Evolutionary conservation across 2,113 vertebrate species (phyloP), one percentile per base, ranked within the genome.

Genomic region (Trinectes maculatus): DNA sequence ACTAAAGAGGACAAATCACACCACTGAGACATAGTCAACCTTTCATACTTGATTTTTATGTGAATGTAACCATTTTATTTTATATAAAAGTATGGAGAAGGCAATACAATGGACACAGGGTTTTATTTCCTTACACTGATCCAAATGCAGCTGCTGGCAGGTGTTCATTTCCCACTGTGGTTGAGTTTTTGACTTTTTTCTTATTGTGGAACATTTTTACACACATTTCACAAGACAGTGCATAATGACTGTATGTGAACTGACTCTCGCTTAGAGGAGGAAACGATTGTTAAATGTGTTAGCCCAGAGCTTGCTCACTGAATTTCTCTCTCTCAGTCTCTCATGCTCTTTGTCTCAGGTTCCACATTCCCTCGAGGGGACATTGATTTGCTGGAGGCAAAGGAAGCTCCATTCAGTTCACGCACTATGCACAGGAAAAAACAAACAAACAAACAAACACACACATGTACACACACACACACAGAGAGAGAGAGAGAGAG

Each of bases 371-470:
- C 85, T 84, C 31, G 21, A 88, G 85, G 81, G 74, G 80, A 87
- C 80, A 89, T 81, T 70, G 84, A 87, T 88, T 85, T 89, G 82
- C 85, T 87, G 44, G 51, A 85, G 85, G 82, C 87, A 64, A 84
- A 79, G 85, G 80, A 74, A 55, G n/a, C n/a, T n/a, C n/a, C n/a
- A n/a, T n/a, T n/a, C n/a, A n/a, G n/a, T n/a, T n/a, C n/a, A n/a
- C n/a, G n/a, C n/a, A n/a, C n/a, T n/a, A n/a, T n/a, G n/a, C n/a
- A n/a, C n/a, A n/a, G n/a, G 42, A 57, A 67, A 59, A 71, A 51
- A 62, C 52, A 66, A 37, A 24, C 24, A 33, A 33, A 6, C 6
- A 33, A 33, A 33, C 29, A 31, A 31, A 22, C 5, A 47, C 48
- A 47, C 5, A 46, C 12, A 44, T 8, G 22, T 21, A 44, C 4